Percentiles rank a stretch among this genome's conserved stretches.
phyloP scores from a whole-genome alignment of 2,797 vertebrate genomes.

The Danionella dracula region DNA sequence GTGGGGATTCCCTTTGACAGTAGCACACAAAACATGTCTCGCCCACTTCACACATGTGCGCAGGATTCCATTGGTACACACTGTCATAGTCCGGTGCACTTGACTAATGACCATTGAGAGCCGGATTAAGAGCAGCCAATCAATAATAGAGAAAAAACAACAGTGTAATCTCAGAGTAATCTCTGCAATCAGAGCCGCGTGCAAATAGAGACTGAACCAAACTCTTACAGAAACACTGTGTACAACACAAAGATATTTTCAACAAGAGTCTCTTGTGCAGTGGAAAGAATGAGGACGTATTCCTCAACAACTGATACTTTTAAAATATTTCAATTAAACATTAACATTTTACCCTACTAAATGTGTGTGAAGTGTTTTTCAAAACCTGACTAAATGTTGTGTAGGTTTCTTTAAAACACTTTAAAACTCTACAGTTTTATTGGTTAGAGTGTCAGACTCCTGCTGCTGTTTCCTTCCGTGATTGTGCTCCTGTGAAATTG shows the following conservation, averaged over 20 bases:
- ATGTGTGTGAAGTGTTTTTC: no score
- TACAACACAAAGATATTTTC: constrained; percentile 14
- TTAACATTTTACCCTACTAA: no score
- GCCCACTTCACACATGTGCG: constrained; percentile 46
- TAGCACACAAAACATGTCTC: constrained; percentile 58
- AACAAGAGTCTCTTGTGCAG: background rate
- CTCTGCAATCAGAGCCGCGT: constrained; percentile 19
- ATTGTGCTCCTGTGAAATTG: no score
- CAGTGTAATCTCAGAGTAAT: constrained; percentile 29
- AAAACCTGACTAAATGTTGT: no score
- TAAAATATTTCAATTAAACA: background rate
- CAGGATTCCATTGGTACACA: constrained; percentile 53
- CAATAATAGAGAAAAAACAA: constrained; percentile 49
- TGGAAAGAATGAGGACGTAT: background rate
- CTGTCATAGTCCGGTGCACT: constrained; percentile 52
- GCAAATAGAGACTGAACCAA: constrained; percentile 9
- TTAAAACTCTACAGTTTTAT: no score
- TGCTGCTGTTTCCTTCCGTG: no score
- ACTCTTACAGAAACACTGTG: background rate
- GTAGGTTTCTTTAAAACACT: no score
- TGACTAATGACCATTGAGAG: constrained; percentile 62
- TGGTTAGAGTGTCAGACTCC: no score
- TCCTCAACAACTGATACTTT: no score
- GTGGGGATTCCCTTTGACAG: constrained; percentile 69
- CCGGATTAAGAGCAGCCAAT: constrained; percentile 62